These are phyloP conservation scores for Plectrocnemia conspersa DNA, from an alignment of 1,140 invertebrate species.

Conservation along the genomic window DNA sequence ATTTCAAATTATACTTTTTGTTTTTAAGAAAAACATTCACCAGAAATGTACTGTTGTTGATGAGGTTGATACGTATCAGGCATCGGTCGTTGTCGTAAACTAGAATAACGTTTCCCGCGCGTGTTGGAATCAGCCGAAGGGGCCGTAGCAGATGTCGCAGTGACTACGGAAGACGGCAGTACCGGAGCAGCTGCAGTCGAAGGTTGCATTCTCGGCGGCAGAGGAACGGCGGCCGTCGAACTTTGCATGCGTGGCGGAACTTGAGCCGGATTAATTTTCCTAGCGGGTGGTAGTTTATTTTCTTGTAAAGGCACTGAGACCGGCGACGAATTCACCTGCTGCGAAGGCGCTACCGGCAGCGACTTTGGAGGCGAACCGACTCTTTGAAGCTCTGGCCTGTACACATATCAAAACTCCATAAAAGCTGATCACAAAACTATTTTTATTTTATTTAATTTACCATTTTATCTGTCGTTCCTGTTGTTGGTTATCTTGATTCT, in stretches of 20 bases:
- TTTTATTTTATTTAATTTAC: background rate
- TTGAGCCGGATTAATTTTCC: conserved; percentile 24
- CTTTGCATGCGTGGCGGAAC: conserved; percentile 24
- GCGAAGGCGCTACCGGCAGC: background rate
- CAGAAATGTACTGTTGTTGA: conserved; percentile 14
- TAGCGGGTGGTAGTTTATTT: conserved; percentile 21
- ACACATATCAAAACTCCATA: background rate
- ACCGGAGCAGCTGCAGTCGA: background rate
- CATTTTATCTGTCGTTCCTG: conserved; percentile 19
- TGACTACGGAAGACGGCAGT: background rate
- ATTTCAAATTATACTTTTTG: conserved; percentile 6
- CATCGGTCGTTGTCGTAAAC: conserved; percentile 61
- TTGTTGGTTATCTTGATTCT: conserved; percentile 8
- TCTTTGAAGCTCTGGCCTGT: conserved; percentile 10
- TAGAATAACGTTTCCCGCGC: conserved; percentile 71
- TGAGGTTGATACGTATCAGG: conserved; percentile 47
- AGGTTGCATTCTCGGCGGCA: background rate
- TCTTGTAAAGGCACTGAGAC: conserved; percentile 17
- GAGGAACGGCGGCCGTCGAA: background rate
- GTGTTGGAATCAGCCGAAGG: conserved; percentile 45
- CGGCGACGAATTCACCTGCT: background rate
- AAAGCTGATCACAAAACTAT: background rate
- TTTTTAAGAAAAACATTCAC: conserved; percentile 17
- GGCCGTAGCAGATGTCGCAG: conserved; percentile 36
- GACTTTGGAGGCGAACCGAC: conserved; percentile 12